Evolutionary conservation across 2,888 invertebrate genomes (phyloP).

Genomic region (Chesias legatella): DNA sequence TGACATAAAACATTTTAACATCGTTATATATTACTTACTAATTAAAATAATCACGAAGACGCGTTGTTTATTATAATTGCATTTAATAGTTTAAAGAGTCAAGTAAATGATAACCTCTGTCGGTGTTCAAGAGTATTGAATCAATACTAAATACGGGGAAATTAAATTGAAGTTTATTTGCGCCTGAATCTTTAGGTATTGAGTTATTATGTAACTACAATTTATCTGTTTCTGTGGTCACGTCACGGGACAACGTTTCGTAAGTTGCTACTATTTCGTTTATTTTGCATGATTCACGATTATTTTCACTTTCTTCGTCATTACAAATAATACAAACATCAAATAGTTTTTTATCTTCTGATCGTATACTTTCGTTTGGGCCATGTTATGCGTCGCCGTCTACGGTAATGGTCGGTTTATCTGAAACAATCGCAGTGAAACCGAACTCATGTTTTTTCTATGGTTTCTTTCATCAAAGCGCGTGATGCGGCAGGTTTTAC

Average conservation of each 20-base stretch:
- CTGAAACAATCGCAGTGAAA: slow-evolving; percentile 29
- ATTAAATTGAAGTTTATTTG: no score
- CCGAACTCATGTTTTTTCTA: background rate
- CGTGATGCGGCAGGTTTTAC: slow-evolving; percentile 14
- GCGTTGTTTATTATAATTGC: slow-evolving; percentile 7
- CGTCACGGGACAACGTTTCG: background rate
- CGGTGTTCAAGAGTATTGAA: slow-evolving; percentile 5
- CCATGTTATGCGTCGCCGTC: slow-evolving; percentile 38
- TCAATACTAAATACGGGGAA: background rate
- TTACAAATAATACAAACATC: slow-evolving; percentile 2
- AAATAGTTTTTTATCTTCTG: slow-evolving; percentile 1
- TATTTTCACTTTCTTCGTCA: slow-evolving; percentile 7
- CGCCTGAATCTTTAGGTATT: no score
- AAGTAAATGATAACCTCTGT: slow-evolving; percentile 10
- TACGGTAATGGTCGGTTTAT: slow-evolving; percentile 35
- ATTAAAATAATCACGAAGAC: slow-evolving; percentile 2
- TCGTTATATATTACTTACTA: slow-evolving; percentile 6
- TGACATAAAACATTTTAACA: slow-evolving; percentile 14
- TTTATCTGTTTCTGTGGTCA: no score
- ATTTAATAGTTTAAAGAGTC: slow-evolving; percentile 6
- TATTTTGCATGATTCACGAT: slow-evolving; percentile 5
- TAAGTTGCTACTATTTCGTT: background rate
- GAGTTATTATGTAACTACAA: no score
- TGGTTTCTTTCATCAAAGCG: slow-evolving; percentile 7
- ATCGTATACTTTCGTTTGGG: slow-evolving; percentile 22